Conservation (phyloP, 2,888 invertebrate genomes). For the Drosophila quinaria region DNA sequence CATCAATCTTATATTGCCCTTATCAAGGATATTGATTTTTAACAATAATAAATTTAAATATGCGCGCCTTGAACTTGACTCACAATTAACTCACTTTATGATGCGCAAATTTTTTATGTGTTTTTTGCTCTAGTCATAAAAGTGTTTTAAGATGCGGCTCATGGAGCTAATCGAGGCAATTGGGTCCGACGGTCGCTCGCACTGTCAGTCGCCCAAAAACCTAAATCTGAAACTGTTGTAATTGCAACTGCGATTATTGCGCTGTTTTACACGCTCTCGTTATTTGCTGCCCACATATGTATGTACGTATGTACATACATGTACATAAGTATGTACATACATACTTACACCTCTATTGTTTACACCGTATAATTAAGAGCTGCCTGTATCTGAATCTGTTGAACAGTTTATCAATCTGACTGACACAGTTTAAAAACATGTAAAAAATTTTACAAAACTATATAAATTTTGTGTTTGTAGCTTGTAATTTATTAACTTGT, state of each 20-base stretch:
- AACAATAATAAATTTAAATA: constrained; percentile 12
- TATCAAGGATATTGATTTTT: constrained; percentile 43
- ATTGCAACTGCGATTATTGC: constrained; percentile 46
- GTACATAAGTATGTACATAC: no score
- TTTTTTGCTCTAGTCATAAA: constrained; percentile 40
- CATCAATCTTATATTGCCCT: not conserved
- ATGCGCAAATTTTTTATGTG: constrained; percentile 27
- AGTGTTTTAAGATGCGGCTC: constrained; percentile 32
- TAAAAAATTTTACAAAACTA: constrained; percentile 13
- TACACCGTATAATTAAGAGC: constrained; percentile 5
- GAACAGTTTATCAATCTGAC: constrained; percentile 15
- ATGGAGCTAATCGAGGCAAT: constrained; percentile 39
- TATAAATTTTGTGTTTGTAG: not conserved
- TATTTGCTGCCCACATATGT: not conserved
- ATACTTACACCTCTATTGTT: constrained; percentile 11
- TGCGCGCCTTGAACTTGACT: constrained; percentile 64
- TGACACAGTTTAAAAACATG: constrained; percentile 5
- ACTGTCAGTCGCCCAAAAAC: constrained; percentile 13
- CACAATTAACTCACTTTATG: constrained; percentile 59
- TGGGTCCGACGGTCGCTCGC: constrained; percentile 10
- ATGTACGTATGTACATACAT: no score
- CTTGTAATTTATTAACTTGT: no score
- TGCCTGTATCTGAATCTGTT: not conserved
- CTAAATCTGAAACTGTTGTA: constrained; percentile 42
- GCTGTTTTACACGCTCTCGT: constrained; percentile 29